These are phyloP conservation scores for Sylvicola cinctus DNA, from an alignment of 2,888 invertebrate genomes.

Conservation along the genomic window DNA sequence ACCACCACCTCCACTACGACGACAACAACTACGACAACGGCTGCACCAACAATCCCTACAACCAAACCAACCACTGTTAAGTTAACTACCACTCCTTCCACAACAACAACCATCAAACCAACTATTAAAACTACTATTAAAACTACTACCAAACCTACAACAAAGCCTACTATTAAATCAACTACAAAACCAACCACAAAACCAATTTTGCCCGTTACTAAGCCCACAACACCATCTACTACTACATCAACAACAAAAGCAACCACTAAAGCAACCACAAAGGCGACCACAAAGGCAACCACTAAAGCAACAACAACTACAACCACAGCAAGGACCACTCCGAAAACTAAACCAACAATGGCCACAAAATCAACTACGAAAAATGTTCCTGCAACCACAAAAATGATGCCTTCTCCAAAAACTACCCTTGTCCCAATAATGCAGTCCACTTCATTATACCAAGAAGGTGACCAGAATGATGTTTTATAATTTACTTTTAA, in stretches of 20 bases:
- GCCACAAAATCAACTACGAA: too few species aligned
- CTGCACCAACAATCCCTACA: neutral
- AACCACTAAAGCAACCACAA: neutral
- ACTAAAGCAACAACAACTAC: neutral
- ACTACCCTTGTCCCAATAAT: too few species aligned
- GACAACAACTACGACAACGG: neutral
- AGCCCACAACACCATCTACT: neutral
- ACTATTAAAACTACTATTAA: too few species aligned
- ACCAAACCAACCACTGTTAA: neutral
- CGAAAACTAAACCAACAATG: too few species aligned
- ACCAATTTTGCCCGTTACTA: neutral
- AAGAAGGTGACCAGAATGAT: too few species aligned
- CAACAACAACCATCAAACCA: neutral
- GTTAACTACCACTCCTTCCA: neutral
- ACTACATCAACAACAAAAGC: neutral
- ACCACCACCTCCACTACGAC: too few species aligned
- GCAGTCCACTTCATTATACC: too few species aligned
- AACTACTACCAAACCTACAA: neutral
- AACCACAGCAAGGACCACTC: too few species aligned
- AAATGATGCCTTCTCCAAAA: too few species aligned
- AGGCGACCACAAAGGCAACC: neutral
- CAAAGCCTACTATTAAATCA: neutral
- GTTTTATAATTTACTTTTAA: too few species aligned
- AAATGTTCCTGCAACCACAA: too few species aligned
- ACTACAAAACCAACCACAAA: too few species aligned